A percentile compares a stretch with the other conserved stretches of the same genome.
Evolutionary conservation across 2,888 invertebrate genomes (phyloP).

Genomic region (Tenodera sinensis): DNA sequence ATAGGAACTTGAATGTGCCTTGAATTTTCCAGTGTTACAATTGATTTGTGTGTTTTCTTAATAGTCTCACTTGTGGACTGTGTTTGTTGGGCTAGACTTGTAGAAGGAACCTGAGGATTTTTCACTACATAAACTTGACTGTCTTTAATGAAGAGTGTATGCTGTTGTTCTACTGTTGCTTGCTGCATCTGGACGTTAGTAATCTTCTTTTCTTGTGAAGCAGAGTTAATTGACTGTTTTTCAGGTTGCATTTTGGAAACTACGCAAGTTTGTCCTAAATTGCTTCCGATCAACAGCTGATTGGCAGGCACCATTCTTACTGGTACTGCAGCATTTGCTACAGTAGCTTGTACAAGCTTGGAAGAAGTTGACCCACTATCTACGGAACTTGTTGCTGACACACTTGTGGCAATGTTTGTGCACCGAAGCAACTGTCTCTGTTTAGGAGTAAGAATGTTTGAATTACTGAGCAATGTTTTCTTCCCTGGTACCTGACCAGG

Average conservation of each 20-base stretch:
- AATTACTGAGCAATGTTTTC: background rate
- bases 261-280: background rate
- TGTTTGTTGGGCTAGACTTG: background rate
- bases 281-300: background rate
- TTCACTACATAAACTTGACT: slow-evolving; percentile 22
- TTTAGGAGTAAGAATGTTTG: background rate
- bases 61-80: background rate
- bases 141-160: background rate
- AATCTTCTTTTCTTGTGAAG: background rate
- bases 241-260: background rate
- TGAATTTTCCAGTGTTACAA: background rate
- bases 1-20: background rate
- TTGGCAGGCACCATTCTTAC: background rate
- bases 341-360: background rate
- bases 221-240: background rate
- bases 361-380: background rate
- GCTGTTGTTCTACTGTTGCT: background rate
- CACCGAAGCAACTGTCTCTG: background rate
- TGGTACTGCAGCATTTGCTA: background rate
- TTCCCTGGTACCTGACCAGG: background rate
- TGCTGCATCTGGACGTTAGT: background rate
- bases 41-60: background rate
- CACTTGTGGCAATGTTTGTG: background rate
- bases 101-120: background rate
- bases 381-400: background rate